A percentile compares a stretch with the other conserved stretches of the same genome.
Evolutionary conservation across 2,113 vertebrate genomes (phyloP).

Genomic region (Benitochromis conjunctus): DNA sequence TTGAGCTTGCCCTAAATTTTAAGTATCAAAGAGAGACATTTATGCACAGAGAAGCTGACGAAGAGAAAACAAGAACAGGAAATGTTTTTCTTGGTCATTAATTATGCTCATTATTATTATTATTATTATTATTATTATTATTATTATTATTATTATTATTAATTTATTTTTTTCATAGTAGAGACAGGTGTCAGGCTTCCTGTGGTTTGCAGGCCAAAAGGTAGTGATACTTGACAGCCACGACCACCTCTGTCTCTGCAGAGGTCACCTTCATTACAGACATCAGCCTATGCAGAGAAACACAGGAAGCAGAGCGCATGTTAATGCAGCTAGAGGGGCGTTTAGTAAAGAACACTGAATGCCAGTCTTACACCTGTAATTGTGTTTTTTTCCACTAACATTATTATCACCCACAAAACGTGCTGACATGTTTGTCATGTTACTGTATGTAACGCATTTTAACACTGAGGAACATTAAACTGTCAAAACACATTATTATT

Average conservation of each 20-base stretch:
- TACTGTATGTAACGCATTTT: background rate
- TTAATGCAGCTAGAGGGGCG: background rate
- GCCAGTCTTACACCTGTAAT: background rate
- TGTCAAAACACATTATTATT: background rate
- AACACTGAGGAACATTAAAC: background rate
- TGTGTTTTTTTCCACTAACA: background rate
- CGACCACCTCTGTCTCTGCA: slow-evolving; percentile 53
- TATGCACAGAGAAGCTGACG: background rate
- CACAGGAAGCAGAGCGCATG: background rate
- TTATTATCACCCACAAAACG: background rate
- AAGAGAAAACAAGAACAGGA: background rate
- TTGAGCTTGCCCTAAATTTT: background rate
- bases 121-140: background rate
- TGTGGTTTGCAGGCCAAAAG: slow-evolving; percentile 57
- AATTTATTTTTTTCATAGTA: too few relatives aligned
- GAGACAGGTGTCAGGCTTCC: background rate
- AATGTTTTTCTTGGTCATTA: background rate
- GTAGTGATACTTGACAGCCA: slow-evolving; percentile 64
- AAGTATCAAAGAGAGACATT: background rate
- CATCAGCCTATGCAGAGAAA: slow-evolving; percentile 54
- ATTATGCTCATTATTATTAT: background rate
- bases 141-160: background rate
- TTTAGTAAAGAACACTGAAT: background rate
- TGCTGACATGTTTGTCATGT: background rate
- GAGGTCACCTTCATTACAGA: slow-evolving; percentile 61